Conservation (phyloP, 2,113 vertebrate genomes). For the Centrocercus urophasianus region DNA sequence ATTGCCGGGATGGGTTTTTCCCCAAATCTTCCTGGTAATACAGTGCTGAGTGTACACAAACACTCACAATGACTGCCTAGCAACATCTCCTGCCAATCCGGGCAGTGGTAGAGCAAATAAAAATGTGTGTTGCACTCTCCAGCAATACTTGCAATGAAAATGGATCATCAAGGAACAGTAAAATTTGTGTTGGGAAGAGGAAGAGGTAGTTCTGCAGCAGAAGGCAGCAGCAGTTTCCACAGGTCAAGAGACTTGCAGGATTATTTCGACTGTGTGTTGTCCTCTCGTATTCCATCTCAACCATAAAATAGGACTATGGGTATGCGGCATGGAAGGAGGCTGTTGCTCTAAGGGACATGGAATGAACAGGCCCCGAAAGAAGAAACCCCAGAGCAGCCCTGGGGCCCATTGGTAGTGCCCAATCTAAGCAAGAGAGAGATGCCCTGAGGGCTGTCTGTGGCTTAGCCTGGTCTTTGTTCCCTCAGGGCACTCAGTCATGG, state of each 20-base stretch:
- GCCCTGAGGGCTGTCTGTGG: neutral
- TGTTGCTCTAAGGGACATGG: neutral
- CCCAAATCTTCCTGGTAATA: neutral
- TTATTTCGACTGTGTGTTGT: fast-evolving
- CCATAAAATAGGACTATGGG: neutral
- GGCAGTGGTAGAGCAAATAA: neutral
- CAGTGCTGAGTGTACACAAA: constrained; percentile 32
- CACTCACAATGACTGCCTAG: constrained; percentile 59
- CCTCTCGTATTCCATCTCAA: neutral
- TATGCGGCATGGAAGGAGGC: neutral
- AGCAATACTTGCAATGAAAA: constrained; percentile 25
- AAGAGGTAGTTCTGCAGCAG: neutral
- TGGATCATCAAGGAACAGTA: neutral
- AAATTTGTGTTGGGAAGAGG: neutral
- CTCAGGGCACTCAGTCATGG: fast-evolving
- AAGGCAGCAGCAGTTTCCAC: neutral
- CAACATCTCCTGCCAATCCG: constrained; percentile 57
- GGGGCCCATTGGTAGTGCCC: no score
- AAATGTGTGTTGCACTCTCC: neutral
- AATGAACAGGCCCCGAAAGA: neutral
- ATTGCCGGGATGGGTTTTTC: neutral
- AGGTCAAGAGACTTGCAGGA: neutral
- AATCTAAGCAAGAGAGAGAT: neutral
- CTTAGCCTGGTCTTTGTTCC: neutral
- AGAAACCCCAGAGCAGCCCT: neutral